Base-by-base conservation (phyloP, 2,113 vertebrate species). In the Aphelocoma coerulescens region DNA sequence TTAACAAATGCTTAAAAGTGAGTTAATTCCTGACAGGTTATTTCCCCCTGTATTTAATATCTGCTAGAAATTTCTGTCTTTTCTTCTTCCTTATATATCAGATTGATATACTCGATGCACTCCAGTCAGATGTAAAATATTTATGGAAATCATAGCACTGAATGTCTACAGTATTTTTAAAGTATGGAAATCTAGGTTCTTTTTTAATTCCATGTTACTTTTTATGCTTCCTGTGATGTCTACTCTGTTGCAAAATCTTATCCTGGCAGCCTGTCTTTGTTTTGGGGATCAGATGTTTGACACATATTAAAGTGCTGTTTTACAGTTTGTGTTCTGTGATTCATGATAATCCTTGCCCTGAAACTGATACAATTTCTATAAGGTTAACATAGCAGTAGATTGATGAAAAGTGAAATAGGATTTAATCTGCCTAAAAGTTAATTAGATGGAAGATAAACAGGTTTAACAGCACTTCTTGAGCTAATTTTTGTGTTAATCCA, bases 361-460 rank as follows among this genome's bases (percentile, higher is more conserved):
- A 85, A 84, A 78, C 6, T 16, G 15, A 18, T 72, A 67, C 0
- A 0, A 66, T 75, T 94, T 79, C 75, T 72, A 26, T 32, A 88
- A 78, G 12, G 24, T 85, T 90, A 85, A 85, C 5, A 2, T 22
- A 79, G 37, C 37, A 72, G 41, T 66, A 65, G 58, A 73, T 46
- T 72, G 33, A 46, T 80, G 46, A 93, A 85, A 66, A 93, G 73
- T 37, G 11, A 91, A 72, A 43, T 63, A 68, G 30, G 13, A 65
- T 48, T 73, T 93, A 62, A 65, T 78, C 41, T 79, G 4, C 16
- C 58, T 85, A 54, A 72, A 59, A 79, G 13, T 7, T 85, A 85
- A 89, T 83, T 94, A 94, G n/a, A 65, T 57, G 15, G 79, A 86
- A 85, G n/a, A 69, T 83, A 76, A 95, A 63, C 27, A 88, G 27